These are phyloP conservation scores for Nothoprocta pentlandii DNA, from an alignment of 2,113 vertebrate species.

Conservation along the genomic window DNA sequence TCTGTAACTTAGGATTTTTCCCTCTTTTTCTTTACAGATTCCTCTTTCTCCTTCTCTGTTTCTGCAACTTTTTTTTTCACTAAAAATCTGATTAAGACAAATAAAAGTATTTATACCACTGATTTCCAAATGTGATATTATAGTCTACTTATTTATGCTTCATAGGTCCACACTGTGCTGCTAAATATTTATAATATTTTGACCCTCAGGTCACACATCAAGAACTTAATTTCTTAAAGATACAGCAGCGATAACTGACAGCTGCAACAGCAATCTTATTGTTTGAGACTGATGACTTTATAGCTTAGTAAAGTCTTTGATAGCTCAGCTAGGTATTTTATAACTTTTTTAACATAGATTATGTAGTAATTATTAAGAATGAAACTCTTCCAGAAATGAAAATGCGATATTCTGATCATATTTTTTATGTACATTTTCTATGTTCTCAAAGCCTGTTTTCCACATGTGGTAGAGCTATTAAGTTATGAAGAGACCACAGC, in stretches of 20 bases:
- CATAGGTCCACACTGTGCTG: background rate
- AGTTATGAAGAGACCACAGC: constrained; percentile 10
- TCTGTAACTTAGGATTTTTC: constrained; percentile 48
- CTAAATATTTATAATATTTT: background rate
- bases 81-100: constrained; percentile 78
- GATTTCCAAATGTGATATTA: background rate
- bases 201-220: too few species aligned
- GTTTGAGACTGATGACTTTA: background rate
- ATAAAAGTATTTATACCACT: background rate
- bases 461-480: background rate
- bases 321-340: background rate
- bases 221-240: background rate
- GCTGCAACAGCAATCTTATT: background rate
- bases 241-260: background rate
- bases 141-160: background rate
- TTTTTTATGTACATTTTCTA: background rate
- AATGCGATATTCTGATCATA: background rate
- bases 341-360: background rate
- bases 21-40: constrained; percentile 86
- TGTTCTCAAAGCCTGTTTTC: background rate
- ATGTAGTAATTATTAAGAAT: background rate
- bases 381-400: background rate
- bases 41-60: constrained; percentile 84
- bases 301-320: background rate
- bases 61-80: constrained; percentile 83